Evolutionary conservation across 1,140 invertebrate species (phyloP), one percentile per base, ranked within the genome.

Genomic region (Eupristina koningsbergeri): DNA sequence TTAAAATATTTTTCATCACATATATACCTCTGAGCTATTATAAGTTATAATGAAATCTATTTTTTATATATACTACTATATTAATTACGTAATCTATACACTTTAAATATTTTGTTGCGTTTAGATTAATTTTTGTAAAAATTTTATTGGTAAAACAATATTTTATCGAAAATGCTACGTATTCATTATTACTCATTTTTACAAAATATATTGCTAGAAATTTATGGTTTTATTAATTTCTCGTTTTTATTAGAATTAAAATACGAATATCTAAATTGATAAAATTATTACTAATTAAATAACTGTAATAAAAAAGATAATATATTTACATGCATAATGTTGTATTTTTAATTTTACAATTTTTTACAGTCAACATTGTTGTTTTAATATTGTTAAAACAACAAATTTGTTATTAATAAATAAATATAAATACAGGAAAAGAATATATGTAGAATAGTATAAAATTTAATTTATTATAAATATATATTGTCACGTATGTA

Each of bases 311-410:
- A 58, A 26, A 26, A 26, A n/a, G 3, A 31, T 71, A 26, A n/a
- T 71, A 41, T 71, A 71, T 71, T 36, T 77, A 39, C 53, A 58
- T 13, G 47, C 39, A 41, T 11, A 61, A 77, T 61, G 61, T 34
- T 39, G 17, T 76, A 76, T 76, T 9, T 29, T 36, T 6, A 75
- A 41, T 41, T 31, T 31, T 53, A 15, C n/a, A 75, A 31, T 19
- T 22, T 15, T 53, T 47, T 47, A 75, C 29, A 29, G 15, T n/a
- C 29, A 19, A 9, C 39, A 22, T 36, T 69, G 39, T 26, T 22
- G 22, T 39, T 69, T 22, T 69, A 39, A 39, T 41, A 26, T n/a
- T 41, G 36, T 31, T 39, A 19, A 36, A 36, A 67, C 31, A 36
- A 67, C 5, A 36, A 15, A 36, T 67, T 58, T 58, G 22, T 26